These are phyloP conservation scores for Idris sp. DNA, from an alignment of 1,140 invertebrate species.

Conservation along the genomic window DNA sequence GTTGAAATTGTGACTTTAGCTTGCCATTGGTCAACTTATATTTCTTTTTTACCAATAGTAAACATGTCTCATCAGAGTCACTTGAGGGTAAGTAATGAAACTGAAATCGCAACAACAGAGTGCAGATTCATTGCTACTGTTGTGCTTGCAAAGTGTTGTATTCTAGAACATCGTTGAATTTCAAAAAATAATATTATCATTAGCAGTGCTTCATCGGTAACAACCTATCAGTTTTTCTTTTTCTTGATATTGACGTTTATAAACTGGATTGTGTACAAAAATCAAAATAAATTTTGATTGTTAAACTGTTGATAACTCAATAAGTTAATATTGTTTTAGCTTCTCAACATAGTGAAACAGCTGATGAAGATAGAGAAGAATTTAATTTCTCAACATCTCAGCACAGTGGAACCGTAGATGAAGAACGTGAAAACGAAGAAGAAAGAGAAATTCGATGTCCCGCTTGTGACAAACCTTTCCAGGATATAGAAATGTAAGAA, in stretches of 20 bases:
- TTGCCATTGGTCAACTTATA: conserved; percentile 68
- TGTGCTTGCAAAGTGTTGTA: conserved; percentile 68
- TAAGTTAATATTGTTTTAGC: too few species aligned
- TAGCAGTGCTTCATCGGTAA: too few species aligned
- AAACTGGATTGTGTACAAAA: too few species aligned
- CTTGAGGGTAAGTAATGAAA: conserved; percentile 65
- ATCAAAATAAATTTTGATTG: too few species aligned
- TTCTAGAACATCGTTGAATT: too few species aligned
- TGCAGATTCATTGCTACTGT: conserved; percentile 73
- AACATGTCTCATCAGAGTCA: conserved; percentile 66
- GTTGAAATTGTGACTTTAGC: conserved; percentile 46
- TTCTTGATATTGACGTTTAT: too few species aligned
- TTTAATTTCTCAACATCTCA: too few species aligned
- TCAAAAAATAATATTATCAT: too few species aligned
- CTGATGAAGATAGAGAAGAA: too few species aligned
- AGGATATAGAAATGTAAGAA: conserved; percentile 86
- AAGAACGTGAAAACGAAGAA: conserved; percentile 81
- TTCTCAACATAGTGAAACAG: too few species aligned
- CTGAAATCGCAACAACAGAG: conserved; percentile 57
- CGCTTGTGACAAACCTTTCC: conserved; percentile 84
- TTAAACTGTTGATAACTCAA: too few species aligned
- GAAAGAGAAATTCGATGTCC: conserved; percentile 83
- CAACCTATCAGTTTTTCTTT: too few species aligned
- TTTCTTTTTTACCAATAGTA: conserved; percentile 71
- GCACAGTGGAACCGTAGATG: conserved; percentile 82